phyloP scores from a whole-genome alignment of 2,797 vertebrate genomes.

The Pampus argenteus region DNA sequence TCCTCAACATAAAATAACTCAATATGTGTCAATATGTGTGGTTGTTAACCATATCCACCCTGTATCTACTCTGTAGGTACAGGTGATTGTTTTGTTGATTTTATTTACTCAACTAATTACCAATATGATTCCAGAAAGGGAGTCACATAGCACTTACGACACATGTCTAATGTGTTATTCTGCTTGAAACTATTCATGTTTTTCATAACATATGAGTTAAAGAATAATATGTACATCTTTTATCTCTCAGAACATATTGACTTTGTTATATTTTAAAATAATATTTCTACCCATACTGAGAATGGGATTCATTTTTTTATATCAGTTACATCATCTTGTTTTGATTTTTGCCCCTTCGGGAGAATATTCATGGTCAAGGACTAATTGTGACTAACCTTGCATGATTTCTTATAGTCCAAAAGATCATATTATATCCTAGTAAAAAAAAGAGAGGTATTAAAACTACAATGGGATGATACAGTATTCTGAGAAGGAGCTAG shows the following conservation, averaged over 20 bases:
- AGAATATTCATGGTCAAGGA: not conserved
- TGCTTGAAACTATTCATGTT: not conserved
- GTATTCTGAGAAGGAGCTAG: slow-evolving; percentile 1
- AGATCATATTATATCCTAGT: slow-evolving; percentile 14
- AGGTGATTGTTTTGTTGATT: no score
- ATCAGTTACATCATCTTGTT: not conserved
- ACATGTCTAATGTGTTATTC: not conserved
- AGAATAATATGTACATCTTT: not conserved
- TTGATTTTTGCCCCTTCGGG: not conserved
- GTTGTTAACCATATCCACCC: no score
- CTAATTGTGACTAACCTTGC: slow-evolving; percentile 6
- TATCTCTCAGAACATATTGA: not conserved
- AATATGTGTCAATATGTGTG: no score
- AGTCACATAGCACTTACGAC: not conserved
- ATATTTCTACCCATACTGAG: not conserved
- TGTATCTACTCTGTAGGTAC: no score
- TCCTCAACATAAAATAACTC: no score
- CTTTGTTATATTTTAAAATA: not conserved
- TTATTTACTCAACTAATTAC: no score
- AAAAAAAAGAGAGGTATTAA: slow-evolving; percentile 1
- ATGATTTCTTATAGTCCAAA: slow-evolving; percentile 1
- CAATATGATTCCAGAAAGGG: no score
- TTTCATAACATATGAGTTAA: no score
- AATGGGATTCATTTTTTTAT: not conserved
- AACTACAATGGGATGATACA: slow-evolving; percentile 22